Evolutionary conservation across 2,888 invertebrate genomes (phyloP), one percentile per base, ranked within the genome.

Genomic region (Apomyelois bistriatella): DNA sequence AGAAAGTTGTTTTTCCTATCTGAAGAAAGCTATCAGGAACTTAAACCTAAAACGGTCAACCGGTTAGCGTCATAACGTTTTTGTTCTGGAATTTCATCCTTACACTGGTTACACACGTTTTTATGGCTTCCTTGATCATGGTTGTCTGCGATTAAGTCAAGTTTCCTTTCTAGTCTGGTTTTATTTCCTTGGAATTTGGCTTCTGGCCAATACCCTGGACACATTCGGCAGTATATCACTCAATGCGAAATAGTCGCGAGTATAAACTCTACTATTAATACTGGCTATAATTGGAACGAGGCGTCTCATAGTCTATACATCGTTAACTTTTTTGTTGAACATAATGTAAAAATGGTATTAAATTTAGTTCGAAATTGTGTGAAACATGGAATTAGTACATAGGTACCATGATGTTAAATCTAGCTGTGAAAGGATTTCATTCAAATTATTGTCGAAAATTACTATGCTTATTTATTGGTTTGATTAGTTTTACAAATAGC

Each of bases 221-320:
- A 69, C 68, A 66, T 72, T 76, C 62, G 74, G 69, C 70, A 79
- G 79, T 85, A 82, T 78, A 80, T 84, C 82, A 82, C 81, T 83
- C 78, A 66, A 72, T 76, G 81, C 76, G 72, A 79, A 81, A 85
- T 84, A 79, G 75, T 73, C 76, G 60, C 60, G 66, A 68, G 68
- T 74, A 78, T 76, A 81, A 77, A 79, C 71, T 66, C 70, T 70
- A 76, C 79, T 78, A 79, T 78, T 74, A 79, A 77, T 75, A 75
- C 61, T 52, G 50, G 67, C 79, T 85, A 85, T 79, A 82, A 82
- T 72, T 68, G 78, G 74, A 72, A 49, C 57, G 65, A 61, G 84
- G 84, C 85, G 86, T 76, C 86, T 64, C 42, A 64, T 70, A 74
- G 86, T 86, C 86, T 87, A 70, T 65, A 59, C n/a, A 8, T 10